Evolutionary conservation across 2,797 vertebrate genomes (phyloP).

Genomic region (Propithecus deckenii): DNA sequence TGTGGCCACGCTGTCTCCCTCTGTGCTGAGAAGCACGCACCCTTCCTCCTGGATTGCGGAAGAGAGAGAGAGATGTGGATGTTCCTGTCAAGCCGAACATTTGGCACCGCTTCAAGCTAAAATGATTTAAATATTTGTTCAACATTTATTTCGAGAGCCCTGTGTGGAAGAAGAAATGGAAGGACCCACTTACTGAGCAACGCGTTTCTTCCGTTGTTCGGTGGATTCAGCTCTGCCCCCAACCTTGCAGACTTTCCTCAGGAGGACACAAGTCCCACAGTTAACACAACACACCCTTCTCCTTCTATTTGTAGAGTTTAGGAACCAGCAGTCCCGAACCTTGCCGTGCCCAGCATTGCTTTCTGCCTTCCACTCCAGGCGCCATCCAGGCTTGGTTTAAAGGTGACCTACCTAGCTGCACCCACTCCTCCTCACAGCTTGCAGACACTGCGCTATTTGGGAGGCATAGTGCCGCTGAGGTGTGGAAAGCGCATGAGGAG

Average conservation of each 20-base stretch:
- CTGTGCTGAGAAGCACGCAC: neutral
- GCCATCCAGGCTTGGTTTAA: neutral
- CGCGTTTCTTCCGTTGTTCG: neutral
- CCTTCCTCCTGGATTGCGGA: neutral
- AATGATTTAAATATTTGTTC: neutral
- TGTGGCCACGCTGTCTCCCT: neutral
- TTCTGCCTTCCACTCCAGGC: neutral
- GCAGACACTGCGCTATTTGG: neutral
- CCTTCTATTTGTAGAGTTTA: neutral
- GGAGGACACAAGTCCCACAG: neutral
- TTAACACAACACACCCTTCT: neutral
- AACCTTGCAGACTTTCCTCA: neutral
- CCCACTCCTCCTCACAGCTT: neutral
- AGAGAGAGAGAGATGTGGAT: neutral
- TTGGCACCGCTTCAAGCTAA: neutral
- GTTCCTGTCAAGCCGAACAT: neutral
- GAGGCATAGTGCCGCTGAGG: rapidly evolving
- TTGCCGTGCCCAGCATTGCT: neutral
- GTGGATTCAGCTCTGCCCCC: neutral
- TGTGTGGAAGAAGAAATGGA: neutral
- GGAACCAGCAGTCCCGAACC: neutral
- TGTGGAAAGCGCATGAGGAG: neutral
- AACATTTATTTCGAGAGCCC: neutral
- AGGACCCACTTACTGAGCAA: neutral
- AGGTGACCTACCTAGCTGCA: neutral